Percentiles rank a stretch among this genome's conserved stretches.
Conservation (phyloP, 2,888 invertebrate species). For the Leuctra nigra region DNA sequence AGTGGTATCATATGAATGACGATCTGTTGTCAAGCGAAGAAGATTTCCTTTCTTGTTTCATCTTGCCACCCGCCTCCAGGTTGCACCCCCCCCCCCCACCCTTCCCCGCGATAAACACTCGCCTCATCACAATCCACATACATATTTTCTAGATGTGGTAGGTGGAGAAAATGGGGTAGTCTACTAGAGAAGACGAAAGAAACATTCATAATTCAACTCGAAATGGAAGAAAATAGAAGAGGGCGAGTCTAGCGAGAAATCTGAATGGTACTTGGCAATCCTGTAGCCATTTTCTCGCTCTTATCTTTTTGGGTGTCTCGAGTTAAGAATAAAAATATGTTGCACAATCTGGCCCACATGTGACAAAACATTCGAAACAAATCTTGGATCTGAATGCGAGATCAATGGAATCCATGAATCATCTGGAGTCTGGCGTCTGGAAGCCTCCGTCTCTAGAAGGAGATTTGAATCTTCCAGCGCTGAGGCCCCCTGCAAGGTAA, state of each 20-base stretch:
- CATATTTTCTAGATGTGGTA: background rate
- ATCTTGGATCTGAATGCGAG: too few species aligned
- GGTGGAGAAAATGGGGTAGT: background rate
- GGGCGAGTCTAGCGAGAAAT: conserved; percentile 7
- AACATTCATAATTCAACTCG: conserved; percentile 19
- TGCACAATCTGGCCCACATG: background rate
- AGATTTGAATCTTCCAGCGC: too few species aligned
- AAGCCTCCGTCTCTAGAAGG: too few species aligned
- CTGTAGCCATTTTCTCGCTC: background rate
- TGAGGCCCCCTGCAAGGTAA: too few species aligned
- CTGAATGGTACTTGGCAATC: conserved; percentile 13
- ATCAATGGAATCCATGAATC: background rate
- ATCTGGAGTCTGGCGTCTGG: background rate
- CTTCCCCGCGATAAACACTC: background rate
- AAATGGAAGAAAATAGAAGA: background rate
- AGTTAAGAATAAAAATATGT: background rate
- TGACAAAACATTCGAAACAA: background rate
- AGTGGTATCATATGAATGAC: conserved; percentile 26
- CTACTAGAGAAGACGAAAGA: conserved; percentile 13
- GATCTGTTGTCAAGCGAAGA: conserved; percentile 22
- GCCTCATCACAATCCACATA: background rate
- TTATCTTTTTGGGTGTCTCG: background rate
- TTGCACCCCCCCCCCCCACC: background rate
- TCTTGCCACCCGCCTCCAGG: background rate
- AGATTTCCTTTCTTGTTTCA: conserved; percentile 11